Conservation (phyloP, 2,797 vertebrate genomes). For the Fistularia commersonii region DNA sequence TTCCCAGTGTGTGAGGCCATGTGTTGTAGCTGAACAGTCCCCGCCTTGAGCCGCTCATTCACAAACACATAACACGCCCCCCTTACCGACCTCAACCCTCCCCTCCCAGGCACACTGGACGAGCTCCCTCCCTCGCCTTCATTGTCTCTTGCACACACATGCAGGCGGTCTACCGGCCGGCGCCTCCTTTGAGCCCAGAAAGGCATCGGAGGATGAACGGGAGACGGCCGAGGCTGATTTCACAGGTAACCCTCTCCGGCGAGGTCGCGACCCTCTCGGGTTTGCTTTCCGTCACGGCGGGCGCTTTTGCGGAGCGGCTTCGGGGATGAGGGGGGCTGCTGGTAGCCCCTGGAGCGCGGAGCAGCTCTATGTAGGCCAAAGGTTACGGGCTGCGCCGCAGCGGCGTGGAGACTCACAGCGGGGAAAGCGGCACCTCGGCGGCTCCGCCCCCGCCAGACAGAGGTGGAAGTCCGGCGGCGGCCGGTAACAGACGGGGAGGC, state of each 20-base stretch:
- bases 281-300: too few relatives aligned
- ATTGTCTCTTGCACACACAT: slow-evolving; percentile 38
- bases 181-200: too few relatives aligned
- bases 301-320: too few relatives aligned
- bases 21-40: slow-evolving; percentile 32
- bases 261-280: too few relatives aligned
- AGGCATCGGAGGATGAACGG: neutral
- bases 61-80: slow-evolving; percentile 28
- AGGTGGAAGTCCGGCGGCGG: too few relatives aligned
- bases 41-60: slow-evolving; percentile 60
- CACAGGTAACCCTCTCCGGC: too few relatives aligned
- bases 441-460: too few relatives aligned
- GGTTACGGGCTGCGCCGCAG: slow-evolving; percentile 56
- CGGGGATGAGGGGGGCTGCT: slow-evolving; percentile 14
- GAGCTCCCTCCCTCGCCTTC: slow-evolving; percentile 8
- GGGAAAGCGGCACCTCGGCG: too few relatives aligned
- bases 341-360: slow-evolving; percentile 17
- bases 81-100: neutral
- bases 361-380: slow-evolving; percentile 74
- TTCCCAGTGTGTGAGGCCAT: slow-evolving; percentile 19
- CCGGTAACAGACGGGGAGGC: too few relatives aligned
- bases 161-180: too few relatives aligned
- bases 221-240: too few relatives aligned
- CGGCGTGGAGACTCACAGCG: too few relatives aligned
- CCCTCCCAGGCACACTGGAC: neutral